These are phyloP conservation scores for Oryzaephilus surinamensis DNA, from an alignment of 1,140 invertebrate genomes.

Conservation along the genomic window DNA sequence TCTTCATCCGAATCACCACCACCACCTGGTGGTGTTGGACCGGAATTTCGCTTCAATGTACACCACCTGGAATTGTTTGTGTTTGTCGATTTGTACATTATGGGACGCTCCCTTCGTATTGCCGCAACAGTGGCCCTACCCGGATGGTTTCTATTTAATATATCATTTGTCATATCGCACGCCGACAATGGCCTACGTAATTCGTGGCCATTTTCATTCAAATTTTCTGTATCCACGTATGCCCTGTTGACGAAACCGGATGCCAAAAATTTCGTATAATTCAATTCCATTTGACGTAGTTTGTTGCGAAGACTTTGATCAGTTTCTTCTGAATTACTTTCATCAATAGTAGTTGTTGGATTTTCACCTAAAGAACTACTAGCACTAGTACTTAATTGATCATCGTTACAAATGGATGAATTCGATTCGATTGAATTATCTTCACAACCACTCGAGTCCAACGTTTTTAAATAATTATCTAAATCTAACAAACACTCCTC, in stretches of 20 bases:
- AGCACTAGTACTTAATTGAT: conserved; percentile 7
- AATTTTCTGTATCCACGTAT: conserved; percentile 19
- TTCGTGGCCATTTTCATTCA: conserved; percentile 3
- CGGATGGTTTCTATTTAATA: conserved; percentile 11
- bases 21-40: conserved; percentile 3
- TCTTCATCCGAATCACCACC: conserved; percentile 15
- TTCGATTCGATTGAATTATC: conserved; percentile 4
- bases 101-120: conserved; percentile 8
- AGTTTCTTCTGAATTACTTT: neutral
- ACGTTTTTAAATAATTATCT: conserved; percentile 29
- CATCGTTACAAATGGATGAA: conserved; percentile 2
- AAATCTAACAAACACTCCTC: conserved; percentile 32
- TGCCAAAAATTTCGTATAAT: conserved; percentile 22
- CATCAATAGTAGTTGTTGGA: too few relatives aligned
- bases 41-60: conserved; percentile 13
- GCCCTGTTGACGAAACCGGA: conserved; percentile 20
- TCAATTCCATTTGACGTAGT: conserved; percentile 23
- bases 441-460: conserved; percentile 18
- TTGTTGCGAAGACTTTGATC: conserved; percentile 16
- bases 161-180: conserved; percentile 11
- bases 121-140: conserved; percentile 16
- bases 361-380: too few relatives aligned
- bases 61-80: conserved; percentile 1
- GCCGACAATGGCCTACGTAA: conserved; percentile 18
- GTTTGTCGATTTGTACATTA: conserved; percentile 1